phyloP scores from a whole-genome alignment of 2,113 vertebrate genomes.

The Paedocypris sp. region DNA sequence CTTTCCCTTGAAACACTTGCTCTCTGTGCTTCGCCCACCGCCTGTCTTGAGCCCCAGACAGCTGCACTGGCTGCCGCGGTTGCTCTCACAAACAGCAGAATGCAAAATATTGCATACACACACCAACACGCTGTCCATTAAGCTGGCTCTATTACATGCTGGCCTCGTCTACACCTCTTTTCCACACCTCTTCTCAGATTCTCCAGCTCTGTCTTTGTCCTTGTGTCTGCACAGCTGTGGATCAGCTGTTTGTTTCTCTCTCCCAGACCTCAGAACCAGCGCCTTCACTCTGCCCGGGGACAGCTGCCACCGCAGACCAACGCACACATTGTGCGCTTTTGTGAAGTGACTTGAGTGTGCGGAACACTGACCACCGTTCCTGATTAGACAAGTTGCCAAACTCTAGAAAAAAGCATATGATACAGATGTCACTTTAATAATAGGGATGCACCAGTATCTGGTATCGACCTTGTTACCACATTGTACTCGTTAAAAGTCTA shows the following conservation, averaged over 20 bases:
- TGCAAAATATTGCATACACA: conserved; percentile 29
- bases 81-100: conserved; percentile 1
- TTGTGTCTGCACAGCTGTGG: conserved; percentile 63
- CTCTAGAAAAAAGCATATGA: too few relatives aligned
- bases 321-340: neutral
- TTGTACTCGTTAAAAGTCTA: too few relatives aligned
- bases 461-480: too few relatives aligned
- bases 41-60: conserved; percentile 51
- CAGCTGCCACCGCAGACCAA: conserved; percentile 17
- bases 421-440: too few relatives aligned
- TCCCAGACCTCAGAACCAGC: conserved; percentile 42
- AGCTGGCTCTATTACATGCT: conserved; percentile 15
- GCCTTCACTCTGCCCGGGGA: conserved; percentile 14
- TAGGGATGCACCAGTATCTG: too few relatives aligned
- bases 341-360: too few relatives aligned
- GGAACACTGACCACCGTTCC: too few relatives aligned
- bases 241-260: conserved; percentile 60
- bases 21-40: conserved; percentile 41
- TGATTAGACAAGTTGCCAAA: too few relatives aligned
- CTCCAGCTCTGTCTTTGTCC: conserved; percentile 20
- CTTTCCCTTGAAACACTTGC: conserved; percentile 41
- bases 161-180: conserved; percentile 32
- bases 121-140: conserved; percentile 31
- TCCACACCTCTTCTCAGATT: conserved; percentile 30
- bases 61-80: conserved; percentile 52